phyloP scores from a whole-genome alignment of 2,888 invertebrate species.

The Aspidiotus rigidus region DNA sequence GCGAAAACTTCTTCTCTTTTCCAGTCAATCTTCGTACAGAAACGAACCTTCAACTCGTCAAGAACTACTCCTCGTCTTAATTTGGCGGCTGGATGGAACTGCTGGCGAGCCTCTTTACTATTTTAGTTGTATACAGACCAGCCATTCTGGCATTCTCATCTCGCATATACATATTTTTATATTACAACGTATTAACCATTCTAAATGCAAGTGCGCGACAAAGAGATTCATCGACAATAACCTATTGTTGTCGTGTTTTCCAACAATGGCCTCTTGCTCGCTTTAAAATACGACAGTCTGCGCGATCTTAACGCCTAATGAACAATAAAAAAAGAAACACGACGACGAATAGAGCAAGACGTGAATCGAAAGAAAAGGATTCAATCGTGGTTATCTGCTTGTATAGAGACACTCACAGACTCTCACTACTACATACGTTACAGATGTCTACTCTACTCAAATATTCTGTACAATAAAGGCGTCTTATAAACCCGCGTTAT shows the following conservation, averaged over 20 bases:
- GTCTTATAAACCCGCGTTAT: too few relatives aligned
- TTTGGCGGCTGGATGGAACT: too few relatives aligned
- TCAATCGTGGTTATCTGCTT: too few relatives aligned
- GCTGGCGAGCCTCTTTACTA: too few relatives aligned
- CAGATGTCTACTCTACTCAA: too few relatives aligned
- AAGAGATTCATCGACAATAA: neutral
- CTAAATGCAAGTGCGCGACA: constrained; percentile 2
- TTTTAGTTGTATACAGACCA: neutral
- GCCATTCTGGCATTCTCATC: constrained; percentile 4
- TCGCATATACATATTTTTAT: neutral
- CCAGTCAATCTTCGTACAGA: too few relatives aligned
- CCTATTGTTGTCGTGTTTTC: neutral
- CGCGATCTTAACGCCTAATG: constrained; percentile 1
- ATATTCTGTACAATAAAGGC: too few relatives aligned
- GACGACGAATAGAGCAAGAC: neutral
- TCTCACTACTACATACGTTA: too few relatives aligned
- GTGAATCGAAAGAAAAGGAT: neutral
- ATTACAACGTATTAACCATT: neutral
- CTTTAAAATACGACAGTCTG: neutral
- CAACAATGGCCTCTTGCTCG: constrained; percentile 4
- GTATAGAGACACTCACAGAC: too few relatives aligned
- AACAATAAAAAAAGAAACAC: neutral
- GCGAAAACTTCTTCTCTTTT: too few relatives aligned
- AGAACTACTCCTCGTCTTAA: too few relatives aligned
- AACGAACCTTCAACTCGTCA: too few relatives aligned